These are phyloP conservation scores for Pediacus dermestoides DNA, from an alignment of 2,888 invertebrate species.

Conservation along the genomic window DNA sequence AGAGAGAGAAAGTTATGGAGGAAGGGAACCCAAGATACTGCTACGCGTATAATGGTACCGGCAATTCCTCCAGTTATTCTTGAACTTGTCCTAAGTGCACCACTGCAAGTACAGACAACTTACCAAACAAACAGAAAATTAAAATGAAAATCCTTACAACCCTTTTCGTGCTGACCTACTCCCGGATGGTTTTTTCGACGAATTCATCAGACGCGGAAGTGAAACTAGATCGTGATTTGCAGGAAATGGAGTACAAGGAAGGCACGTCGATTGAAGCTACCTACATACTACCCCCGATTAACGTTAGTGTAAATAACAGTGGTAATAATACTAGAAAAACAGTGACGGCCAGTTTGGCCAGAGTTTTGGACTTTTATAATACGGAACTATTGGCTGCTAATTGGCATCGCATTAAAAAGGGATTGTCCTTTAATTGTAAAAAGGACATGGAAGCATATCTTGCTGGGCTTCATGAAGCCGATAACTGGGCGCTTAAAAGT, in stretches of 20 bases:
- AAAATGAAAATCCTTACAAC: too few species aligned
- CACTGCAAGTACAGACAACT: too few species aligned
- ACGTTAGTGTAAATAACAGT: slow-evolving; percentile 33
- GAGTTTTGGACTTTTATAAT: slow-evolving; percentile 57
- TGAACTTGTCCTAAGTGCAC: too few species aligned
- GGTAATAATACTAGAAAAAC: slow-evolving; percentile 17
- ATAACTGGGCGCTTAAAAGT: slow-evolving; percentile 71
- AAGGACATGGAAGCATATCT: slow-evolving; percentile 60
- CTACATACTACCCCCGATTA: slow-evolving; percentile 33
- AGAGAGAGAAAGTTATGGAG: too few species aligned
- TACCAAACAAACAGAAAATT: too few species aligned
- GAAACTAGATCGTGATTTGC: too few species aligned
- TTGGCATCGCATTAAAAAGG: slow-evolving; percentile 53
- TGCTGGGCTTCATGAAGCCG: slow-evolving; percentile 55
- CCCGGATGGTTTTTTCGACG: too few species aligned
- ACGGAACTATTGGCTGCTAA: slow-evolving; percentile 56
- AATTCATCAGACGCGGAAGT: too few species aligned
- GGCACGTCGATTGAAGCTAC: slow-evolving; percentile 33
- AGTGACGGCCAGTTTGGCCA: slow-evolving; percentile 48
- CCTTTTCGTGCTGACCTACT: too few species aligned
- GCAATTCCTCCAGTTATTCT: too few species aligned
- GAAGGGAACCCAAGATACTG: too few species aligned
- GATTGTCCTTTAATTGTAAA: slow-evolving; percentile 54
- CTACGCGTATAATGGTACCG: too few species aligned
- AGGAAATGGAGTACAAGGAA: slow-evolving; percentile 37